Evolutionary conservation across 1,140 invertebrate genomes (phyloP), one percentile per base, ranked within the genome.

Genomic region (Tetramorium parvispinum): DNA sequence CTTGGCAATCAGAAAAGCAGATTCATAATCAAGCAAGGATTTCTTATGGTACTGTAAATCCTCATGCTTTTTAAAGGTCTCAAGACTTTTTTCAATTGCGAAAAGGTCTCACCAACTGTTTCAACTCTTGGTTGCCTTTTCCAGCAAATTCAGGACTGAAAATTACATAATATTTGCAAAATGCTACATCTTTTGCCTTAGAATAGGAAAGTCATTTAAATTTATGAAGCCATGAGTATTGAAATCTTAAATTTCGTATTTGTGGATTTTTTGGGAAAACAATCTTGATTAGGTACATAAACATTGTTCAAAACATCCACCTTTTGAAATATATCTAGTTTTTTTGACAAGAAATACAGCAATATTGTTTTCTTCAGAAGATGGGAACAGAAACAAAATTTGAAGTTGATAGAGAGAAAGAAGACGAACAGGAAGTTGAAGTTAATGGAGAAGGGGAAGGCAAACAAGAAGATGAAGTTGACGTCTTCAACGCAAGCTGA

Each of bases 111-210:
- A 32, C 32, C 32, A 32, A 4, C 4, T 32, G 32, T 32, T 32
- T 32, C 32, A 32, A 32, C 32, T 32, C 32, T 32, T 32, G 32
- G 3, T 32, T 32, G 32, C 32, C 32, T 4, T 4, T 27, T 27
- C 27, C 1, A 27, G 24, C 59, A 77, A 16, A 61, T 61, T 59
- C 11, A 49, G 75, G 75, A 2, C 40, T 18, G 63, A 61, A 77
- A 63, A 77, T 55, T 16, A 77, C 21, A 77, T 40, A 63, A 63
- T 77, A 76, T 76, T 76, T 76, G 24, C 73, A 76, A 43, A 59
- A 76, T 59, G 73, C 53, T 59, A 37, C 43, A 59, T 76, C 57
- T 76, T 76, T 40, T 59, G 57, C 24, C 21, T 59, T 55, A 40
- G 73, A 76, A 21, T 76, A 76, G 6, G 37, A 27, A 76, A 61